Evolutionary conservation across 2,113 vertebrate species (phyloP), one percentile per base, ranked within the genome.

Genomic region (Stegostoma tigrinum): DNA sequence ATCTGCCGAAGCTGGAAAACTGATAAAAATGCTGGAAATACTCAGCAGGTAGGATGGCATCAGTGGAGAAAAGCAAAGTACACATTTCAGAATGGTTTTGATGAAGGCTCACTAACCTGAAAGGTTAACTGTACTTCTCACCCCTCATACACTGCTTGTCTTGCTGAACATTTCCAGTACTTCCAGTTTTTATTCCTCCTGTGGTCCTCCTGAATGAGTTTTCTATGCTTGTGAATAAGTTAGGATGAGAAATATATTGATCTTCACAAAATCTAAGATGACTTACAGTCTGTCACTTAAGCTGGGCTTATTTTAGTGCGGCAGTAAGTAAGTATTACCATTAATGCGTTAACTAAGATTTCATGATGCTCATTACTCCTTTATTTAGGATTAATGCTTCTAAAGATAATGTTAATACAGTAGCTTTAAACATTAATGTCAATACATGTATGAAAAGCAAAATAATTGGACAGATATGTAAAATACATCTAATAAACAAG

Each of bases 391-490:
- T 72, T 95, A 70, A 95, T 72, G 27, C 61, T 67, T 68, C 8
- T 15, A 95, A 72, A 95, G 93, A 95, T 95, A 66, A 72, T 95
- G 67, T 72, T 45, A 95, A 72, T 95, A 48, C 67, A 95, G 21
- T 95, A 66, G 72, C 38, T 72, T 94, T 95, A 95, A 72, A 95
- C 72, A 67, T 72, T 72, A 95, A 95, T 68, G 66, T 70, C 66
- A 94, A 68, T 70, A 42, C 27, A 68, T 94, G 91, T 68, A 45
- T 30, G 38, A 68, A 72, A 95, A 72, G 93, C 93, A 95, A 72
- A 95, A 95, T 95, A 21, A 95, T 95, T 70, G 27, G 72, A 94
- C 24, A 48, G 93, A 72, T 72, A 72, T 95, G 21, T 70, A 72
- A 95, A 68, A 95, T 70, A 8, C 67, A 95, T 95, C 23, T 45